phyloP scores from a whole-genome alignment of 2,888 invertebrate genomes.

The Plusia festucae region DNA sequence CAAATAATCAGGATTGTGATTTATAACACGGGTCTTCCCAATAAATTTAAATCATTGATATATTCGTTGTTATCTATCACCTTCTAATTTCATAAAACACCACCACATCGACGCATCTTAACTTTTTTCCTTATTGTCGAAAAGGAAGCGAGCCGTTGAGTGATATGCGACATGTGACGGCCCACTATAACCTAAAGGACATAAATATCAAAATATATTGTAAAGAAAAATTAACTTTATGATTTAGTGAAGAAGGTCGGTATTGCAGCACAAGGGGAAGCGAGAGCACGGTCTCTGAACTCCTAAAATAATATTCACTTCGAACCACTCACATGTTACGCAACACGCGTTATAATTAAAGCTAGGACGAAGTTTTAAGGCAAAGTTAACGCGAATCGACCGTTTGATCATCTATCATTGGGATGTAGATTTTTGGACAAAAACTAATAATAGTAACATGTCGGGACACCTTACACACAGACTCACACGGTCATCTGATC shows the following conservation, averaged over 20 bases:
- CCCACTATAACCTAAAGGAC: slow-evolving; percentile 67
- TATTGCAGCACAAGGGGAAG: slow-evolving; percentile 59
- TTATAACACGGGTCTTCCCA: neutral
- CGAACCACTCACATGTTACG: slow-evolving; percentile 84
- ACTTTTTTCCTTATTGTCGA: slow-evolving; percentile 82
- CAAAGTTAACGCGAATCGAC: slow-evolving; percentile 71
- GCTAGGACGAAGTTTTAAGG: slow-evolving; percentile 79
- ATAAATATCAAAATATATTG: slow-evolving; percentile 59
- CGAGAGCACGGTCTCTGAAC: slow-evolving; percentile 81
- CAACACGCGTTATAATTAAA: slow-evolving; percentile 86
- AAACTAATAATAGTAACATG: too few species aligned
- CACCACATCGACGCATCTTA: slow-evolving; percentile 62
- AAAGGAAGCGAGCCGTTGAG: slow-evolving; percentile 86
- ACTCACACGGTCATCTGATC: too few species aligned
- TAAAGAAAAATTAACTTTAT: slow-evolving; percentile 77
- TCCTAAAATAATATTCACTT: slow-evolving; percentile 89
- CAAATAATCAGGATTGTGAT: too few species aligned
- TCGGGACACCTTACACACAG: too few species aligned
- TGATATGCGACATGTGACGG: slow-evolving; percentile 88
- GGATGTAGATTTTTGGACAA: slow-evolving; percentile 9
- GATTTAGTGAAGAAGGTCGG: slow-evolving; percentile 69
- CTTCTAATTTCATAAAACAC: slow-evolving; percentile 69
- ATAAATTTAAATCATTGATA: neutral
- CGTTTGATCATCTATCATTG: slow-evolving; percentile 52
- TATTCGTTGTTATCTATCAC: slow-evolving; percentile 56